Conservation (phyloP, 2,113 vertebrate species). For the Plectropomus leopardus region DNA sequence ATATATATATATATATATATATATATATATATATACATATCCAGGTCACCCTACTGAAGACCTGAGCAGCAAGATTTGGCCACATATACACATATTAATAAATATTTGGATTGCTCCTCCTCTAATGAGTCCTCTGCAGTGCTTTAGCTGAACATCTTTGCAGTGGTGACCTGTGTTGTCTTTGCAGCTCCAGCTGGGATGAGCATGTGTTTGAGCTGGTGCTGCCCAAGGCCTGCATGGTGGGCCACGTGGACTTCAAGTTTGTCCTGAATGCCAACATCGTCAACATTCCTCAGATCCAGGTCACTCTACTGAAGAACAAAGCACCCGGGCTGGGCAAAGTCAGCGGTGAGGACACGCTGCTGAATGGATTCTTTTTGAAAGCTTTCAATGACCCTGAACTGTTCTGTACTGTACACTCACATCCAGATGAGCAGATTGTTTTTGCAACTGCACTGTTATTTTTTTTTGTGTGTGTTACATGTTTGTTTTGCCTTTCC, state of each 20-base stretch:
- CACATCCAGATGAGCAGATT: not conserved
- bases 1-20: no score
- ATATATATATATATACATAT: no score
- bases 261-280: conserved; percentile 98
- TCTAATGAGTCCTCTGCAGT: not conserved
- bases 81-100: no score
- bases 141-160: not conserved
- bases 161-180: not conserved
- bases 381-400: not conserved
- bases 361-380: accelerated
- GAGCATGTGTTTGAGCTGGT: conserved; percentile 99
- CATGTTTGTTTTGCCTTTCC: not conserved
- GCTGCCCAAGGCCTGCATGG: conserved; percentile 98
- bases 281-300: conserved; percentile 98
- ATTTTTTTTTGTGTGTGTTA: not conserved
- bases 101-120: not conserved
- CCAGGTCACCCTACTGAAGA: no score
- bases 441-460: not conserved
- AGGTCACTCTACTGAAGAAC: conserved; percentile 98
- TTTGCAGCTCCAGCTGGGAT: conserved; percentile 95
- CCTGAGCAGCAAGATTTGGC: no score
- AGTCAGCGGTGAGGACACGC: conserved; percentile 94
- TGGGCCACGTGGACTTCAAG: conserved; percentile 99
- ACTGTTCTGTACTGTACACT: not conserved
- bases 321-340: conserved; percentile 97